Evolutionary conservation across 2,888 invertebrate species (phyloP).

Genomic region (Perizoma flavofasciatum): DNA sequence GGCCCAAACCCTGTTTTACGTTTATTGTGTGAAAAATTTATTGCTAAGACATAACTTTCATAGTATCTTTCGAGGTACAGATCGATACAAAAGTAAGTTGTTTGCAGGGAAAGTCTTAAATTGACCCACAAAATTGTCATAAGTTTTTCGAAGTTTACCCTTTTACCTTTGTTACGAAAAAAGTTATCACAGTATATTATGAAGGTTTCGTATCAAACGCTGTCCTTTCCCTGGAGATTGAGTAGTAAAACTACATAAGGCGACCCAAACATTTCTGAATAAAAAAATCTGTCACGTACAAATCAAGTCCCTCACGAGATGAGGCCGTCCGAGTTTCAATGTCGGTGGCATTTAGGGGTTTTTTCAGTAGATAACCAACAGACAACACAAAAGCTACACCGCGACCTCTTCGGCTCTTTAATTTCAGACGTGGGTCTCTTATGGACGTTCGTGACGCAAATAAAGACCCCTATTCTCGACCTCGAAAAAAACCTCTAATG

Average conservation of each 20-base stretch:
- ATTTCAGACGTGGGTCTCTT: conserved; percentile 69
- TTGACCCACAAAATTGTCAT: conserved; percentile 32
- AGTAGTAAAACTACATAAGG: conserved; percentile 61
- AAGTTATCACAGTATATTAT: conserved; percentile 41
- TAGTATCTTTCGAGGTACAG: background rate
- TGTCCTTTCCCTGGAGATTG: conserved; percentile 58
- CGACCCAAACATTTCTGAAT: conserved; percentile 57
- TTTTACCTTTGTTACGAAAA: conserved; percentile 44
- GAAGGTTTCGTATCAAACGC: conserved; percentile 55
- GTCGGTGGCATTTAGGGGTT: conserved; percentile 52
- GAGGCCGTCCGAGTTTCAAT: conserved; percentile 68
- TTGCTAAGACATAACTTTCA: too few species aligned
- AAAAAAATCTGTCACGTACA: conserved; percentile 67
- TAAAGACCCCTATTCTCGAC: conserved; percentile 42
- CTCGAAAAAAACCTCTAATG: background rate
- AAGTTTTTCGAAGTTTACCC: conserved; percentile 34
- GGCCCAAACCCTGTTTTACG: too few species aligned
- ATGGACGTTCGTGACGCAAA: conserved; percentile 53
- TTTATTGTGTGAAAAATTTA: too few species aligned
- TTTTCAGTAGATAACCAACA: conserved; percentile 52
- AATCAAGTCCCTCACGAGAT: conserved; percentile 66
- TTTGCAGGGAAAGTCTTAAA: conserved; percentile 15
- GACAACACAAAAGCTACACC: conserved; percentile 54
- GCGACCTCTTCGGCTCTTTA: conserved; percentile 62
- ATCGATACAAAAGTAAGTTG: conserved; percentile 10